These are phyloP conservation scores for Glyptemys insculpta DNA, from an alignment of 2,797 vertebrate species.

Conservation along the genomic window DNA sequence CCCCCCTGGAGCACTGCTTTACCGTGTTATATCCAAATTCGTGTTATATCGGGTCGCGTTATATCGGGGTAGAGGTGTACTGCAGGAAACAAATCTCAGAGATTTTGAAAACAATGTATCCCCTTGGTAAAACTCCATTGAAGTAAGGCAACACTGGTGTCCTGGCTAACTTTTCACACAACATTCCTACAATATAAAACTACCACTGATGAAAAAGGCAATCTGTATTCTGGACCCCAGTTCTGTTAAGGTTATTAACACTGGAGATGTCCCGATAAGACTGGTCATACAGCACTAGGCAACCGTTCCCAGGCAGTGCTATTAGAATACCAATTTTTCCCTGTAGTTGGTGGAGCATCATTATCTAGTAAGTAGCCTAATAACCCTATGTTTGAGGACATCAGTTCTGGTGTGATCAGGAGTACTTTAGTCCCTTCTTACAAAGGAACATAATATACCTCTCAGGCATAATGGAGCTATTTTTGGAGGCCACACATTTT, in stretches of 20 bases:
- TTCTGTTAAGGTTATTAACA: neutral
- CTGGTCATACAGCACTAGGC: neutral
- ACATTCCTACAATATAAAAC: conserved; percentile 28
- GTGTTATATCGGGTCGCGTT: too few relatives aligned
- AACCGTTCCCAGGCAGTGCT: neutral
- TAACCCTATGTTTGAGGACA: neutral
- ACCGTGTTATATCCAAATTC: too few relatives aligned
- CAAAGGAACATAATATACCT: neutral
- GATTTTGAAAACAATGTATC: neutral
- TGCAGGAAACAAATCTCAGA: neutral
- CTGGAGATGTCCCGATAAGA: neutral
- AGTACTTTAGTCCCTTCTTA: neutral
- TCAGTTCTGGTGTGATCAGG: neutral
- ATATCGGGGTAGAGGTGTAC: too few relatives aligned
- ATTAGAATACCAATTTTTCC: neutral
- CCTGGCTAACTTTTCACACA: conserved; percentile 12
- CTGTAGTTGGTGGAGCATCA: neutral
- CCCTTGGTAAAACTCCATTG: neutral
- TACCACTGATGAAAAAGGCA: conserved; percentile 16
- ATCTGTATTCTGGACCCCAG: neutral
- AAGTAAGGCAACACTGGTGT: neutral
- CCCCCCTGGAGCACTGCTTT: too few relatives aligned
- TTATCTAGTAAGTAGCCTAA: neutral
- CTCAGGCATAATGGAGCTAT: accelerated
- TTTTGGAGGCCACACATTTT: neutral